Evolutionary conservation across 2,113 vertebrate species (phyloP).

Genomic region (Picathartes gymnocephalus): DNA sequence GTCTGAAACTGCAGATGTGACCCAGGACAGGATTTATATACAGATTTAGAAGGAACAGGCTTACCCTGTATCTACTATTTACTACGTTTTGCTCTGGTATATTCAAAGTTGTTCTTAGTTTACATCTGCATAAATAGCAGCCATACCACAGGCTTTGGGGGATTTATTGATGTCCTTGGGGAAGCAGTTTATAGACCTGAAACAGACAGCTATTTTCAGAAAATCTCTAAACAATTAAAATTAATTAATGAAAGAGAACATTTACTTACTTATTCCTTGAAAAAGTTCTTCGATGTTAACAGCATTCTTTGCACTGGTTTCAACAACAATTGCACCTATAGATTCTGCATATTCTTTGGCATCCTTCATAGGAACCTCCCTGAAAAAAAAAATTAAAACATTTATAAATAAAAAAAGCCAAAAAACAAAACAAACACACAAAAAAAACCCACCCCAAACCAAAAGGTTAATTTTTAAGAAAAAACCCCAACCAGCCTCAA

Average conservation of each 20-base stretch:
- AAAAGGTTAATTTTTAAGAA: neutral
- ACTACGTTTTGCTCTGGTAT: neutral
- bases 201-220: neutral
- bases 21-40: neutral
- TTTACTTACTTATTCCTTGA: constrained; percentile 94
- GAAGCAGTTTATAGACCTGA: neutral
- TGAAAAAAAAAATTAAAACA: constrained; percentile 26
- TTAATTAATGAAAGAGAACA: neutral
- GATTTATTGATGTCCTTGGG: neutral
- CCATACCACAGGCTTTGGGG: neutral
- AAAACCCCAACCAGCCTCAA: neutral
- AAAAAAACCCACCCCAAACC: too few relatives aligned
- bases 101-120: neutral
- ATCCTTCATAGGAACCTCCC: constrained; percentile 95
- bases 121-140: neutral
- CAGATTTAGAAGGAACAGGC: neutral
- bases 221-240: neutral
- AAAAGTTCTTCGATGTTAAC: constrained; percentile 97
- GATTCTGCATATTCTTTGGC: constrained; percentile 96
- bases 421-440: neutral
- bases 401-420: neutral
- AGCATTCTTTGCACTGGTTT: constrained; percentile 95
- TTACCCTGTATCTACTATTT: neutral
- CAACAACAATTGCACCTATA: constrained; percentile 94
- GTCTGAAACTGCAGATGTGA: neutral